phyloP scores from a whole-genome alignment of 2,113 vertebrate species.

The Talpa occidentalis region DNA sequence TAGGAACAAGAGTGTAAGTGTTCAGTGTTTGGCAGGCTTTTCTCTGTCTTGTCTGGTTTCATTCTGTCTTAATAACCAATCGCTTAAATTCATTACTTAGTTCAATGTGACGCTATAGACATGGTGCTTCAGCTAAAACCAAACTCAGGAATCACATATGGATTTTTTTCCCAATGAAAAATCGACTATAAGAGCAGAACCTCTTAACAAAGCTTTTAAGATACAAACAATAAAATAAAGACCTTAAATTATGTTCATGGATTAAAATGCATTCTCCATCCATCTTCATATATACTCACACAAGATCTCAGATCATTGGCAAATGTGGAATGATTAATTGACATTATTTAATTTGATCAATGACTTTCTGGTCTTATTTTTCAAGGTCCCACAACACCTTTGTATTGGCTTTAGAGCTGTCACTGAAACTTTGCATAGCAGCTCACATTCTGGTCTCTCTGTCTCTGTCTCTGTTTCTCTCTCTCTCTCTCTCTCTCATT shows the following conservation, averaged over 20 bases:
- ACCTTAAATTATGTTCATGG: not conserved
- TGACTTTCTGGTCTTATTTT: not conserved
- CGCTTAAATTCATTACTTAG: constrained; percentile 79
- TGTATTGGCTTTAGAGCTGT: no score
- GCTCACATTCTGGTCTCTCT: no score
- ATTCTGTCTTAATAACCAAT: constrained; percentile 23
- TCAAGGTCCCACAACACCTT: not conserved
- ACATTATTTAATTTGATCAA: not conserved
- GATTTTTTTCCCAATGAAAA: constrained; percentile 93
- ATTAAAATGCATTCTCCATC: not conserved
- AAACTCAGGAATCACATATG: constrained; percentile 87
- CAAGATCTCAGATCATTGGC: not conserved
- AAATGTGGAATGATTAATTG: not conserved
- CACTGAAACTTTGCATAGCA: no score
- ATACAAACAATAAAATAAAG: constrained; percentile 77
- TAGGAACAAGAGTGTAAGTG: not conserved
- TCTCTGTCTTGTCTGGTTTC: not conserved
- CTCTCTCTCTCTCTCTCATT: no score
- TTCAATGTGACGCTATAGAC: constrained; percentile 86
- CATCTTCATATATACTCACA: not conserved
- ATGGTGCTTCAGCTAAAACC: constrained; percentile 89
- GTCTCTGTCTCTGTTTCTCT: no score
- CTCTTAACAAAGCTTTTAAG: constrained; percentile 89
- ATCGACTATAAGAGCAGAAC: constrained; percentile 91
- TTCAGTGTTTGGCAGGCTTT: not conserved